Conservation (phyloP, 2,113 vertebrate genomes). For the human (Homo sapiens) region GRCh38 chr19:58028501-58029000, state of each 20-base stretch:
- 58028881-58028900: not conserved
- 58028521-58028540: not conserved
- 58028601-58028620: too few species aligned
- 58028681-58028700: too few species aligned
- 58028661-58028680: too few species aligned
- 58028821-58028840: not conserved
- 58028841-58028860: not conserved
- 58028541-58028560: not conserved
- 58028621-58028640: not conserved
- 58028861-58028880: not conserved
- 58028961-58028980: not conserved
- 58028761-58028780: not conserved
- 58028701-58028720: not conserved
- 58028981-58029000: not conserved
- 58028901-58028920: not conserved
- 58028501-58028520: not conserved
- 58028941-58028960: not conserved
- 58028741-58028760: not conserved
- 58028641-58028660: not conserved
- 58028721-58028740: too few species aligned
- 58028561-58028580: not conserved
- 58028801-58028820: not conserved
- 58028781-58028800: not conserved
- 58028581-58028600: too few species aligned
- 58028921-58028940: fast-evolving